Evolutionary conservation across 2,113 vertebrate genomes (phyloP).

Genomic region (Mystacornis crossleyi): DNA sequence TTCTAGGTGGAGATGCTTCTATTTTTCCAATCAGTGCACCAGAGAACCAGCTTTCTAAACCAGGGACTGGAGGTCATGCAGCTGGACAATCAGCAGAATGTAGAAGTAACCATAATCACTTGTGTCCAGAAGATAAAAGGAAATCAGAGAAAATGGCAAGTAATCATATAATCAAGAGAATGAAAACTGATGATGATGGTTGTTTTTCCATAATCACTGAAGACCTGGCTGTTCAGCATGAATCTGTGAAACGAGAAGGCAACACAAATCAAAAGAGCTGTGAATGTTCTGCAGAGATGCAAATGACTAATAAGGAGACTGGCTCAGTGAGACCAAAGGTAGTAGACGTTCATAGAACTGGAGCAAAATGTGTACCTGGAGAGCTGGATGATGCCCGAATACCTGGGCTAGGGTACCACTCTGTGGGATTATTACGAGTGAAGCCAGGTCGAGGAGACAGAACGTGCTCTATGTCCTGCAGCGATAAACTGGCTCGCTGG

Average conservation of each 20-base stretch:
- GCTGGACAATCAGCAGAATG: background rate
- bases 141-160: background rate
- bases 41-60: conserved; percentile 72
- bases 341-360: conserved; percentile 86
- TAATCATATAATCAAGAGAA: conserved; percentile 46
- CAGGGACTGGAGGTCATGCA: background rate
- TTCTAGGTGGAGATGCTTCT: conserved; percentile 92
- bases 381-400: conserved; percentile 71
- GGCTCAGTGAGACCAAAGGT: background rate
- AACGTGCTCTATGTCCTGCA: conserved; percentile 92
- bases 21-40: conserved; percentile 84
- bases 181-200: background rate
- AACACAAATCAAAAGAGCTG: background rate
- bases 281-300: background rate
- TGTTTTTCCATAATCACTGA: background rate
- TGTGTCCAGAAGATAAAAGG: conserved; percentile 43
- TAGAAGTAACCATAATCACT: background rate
- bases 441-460: conserved; percentile 93
- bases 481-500: conserved; percentile 91
- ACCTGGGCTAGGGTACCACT: conserved; percentile 83
- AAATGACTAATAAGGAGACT: background rate
- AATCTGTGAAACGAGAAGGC: background rate
- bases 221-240: background rate
- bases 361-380: conserved; percentile 90
- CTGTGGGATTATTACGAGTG: conserved; percentile 82